phyloP scores from a whole-genome alignment of 2,797 vertebrate genomes.

The Podarcis siculus region DNA sequence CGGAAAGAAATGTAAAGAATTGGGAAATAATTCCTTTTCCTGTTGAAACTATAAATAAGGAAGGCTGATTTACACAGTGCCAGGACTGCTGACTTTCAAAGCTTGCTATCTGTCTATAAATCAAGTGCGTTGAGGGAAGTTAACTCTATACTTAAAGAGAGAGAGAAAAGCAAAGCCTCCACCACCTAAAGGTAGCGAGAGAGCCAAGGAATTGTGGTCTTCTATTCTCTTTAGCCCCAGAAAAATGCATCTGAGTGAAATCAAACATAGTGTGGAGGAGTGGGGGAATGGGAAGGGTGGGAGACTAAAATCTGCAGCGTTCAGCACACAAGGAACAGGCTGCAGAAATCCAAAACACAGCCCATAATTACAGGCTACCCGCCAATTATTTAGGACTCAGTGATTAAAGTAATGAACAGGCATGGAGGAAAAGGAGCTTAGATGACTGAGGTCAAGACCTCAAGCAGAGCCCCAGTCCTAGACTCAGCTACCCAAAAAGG shows the following conservation, averaged over 20 bases:
- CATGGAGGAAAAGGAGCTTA: slow-evolving; percentile 71
- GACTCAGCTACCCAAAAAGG: slow-evolving; percentile 59
- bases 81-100: slow-evolving; percentile 72
- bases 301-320: slow-evolving; percentile 61
- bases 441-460: slow-evolving; percentile 72
- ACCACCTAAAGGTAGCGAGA: slow-evolving; percentile 64
- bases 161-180: slow-evolving; percentile 53
- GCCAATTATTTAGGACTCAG: slow-evolving; percentile 72
- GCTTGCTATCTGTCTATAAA: slow-evolving; percentile 70
- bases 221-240: slow-evolving; percentile 57
- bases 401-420: slow-evolving; percentile 71
- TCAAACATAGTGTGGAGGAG: slow-evolving; percentile 65
- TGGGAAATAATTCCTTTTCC: slow-evolving; percentile 72
- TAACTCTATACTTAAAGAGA: slow-evolving; percentile 30
- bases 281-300: background rate
- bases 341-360: slow-evolving; percentile 69
- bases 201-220: slow-evolving; percentile 62
- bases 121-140: slow-evolving; percentile 67
- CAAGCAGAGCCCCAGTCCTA: slow-evolving; percentile 53
- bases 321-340: slow-evolving; percentile 63
- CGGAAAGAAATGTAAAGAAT: slow-evolving; percentile 74
- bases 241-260: slow-evolving; percentile 66
- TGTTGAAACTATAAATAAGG: slow-evolving; percentile 73
- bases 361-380: slow-evolving; percentile 75
- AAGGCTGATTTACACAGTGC: slow-evolving; percentile 69